Evolutionary conservation across 2,888 invertebrate genomes (phyloP), one percentile per base, ranked within the genome.

Genomic region (Lasius platythorax): DNA sequence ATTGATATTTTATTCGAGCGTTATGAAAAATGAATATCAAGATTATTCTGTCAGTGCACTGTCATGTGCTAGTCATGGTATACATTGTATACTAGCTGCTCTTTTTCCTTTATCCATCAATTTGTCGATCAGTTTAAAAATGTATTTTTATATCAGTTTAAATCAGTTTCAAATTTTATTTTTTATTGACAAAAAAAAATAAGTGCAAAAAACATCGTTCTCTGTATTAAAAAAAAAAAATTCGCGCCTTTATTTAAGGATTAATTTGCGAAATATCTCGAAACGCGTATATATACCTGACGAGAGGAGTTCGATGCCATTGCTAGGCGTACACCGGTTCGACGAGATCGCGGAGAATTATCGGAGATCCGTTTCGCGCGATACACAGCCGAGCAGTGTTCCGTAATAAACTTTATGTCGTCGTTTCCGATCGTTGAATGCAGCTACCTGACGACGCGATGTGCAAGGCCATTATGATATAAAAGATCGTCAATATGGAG

Each of bases 291-390:
- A 23, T 6, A 18, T 9, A 46, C 0, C 15, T 56, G 30, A 64
- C 75, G 58, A 67, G 84, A 82, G 85, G 74, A 78, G 61, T 82
- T 68, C 58, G 83, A 82, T 50, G 64, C 64, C 78, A 58, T 63
- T 40, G 53, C 76, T 37, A 15, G 33, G 15, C 53, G 53, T 0
- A 40, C 15, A 23, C 12, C n/a, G 74, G 0, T 83, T 56, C 78
- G 56, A 18, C 64, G 84, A 64, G 87, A 76, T 82, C 83, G 74
- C n/a, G 28, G 82, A 63, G 85, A 84, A 88, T 89, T 89, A 89
- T 89, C 88, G 90, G 84, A 88, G 85, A 88, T 85, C 85, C 87
- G 75, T 85, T 88, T 89, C 73, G 68, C 83, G 70, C 74, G 58
- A 53, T n/a, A 23, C 46, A 46, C 64, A 83, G 75, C 68, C 75